phyloP scores from a whole-genome alignment of 2,797 vertebrate genomes.

The Gallinago nigripennis region DNA sequence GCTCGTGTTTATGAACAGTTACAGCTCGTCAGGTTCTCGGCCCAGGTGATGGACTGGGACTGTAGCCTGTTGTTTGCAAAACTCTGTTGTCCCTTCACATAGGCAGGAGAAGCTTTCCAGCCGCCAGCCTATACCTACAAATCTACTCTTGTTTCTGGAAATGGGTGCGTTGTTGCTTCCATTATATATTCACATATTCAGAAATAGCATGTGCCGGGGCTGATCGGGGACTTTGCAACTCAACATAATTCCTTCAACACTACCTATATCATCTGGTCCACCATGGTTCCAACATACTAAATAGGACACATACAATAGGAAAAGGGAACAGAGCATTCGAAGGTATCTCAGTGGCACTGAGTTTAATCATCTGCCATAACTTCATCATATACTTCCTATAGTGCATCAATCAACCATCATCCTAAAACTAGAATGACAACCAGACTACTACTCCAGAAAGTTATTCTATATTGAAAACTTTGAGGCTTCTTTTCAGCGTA shows the following conservation, averaged over 20 bases:
- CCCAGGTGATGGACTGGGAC: not conserved
- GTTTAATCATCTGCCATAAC: not conserved
- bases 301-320: not conserved
- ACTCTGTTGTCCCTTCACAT: not conserved
- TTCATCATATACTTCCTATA: not conserved
- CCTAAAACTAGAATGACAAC: not conserved
- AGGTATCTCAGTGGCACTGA: not conserved
- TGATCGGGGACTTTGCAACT: not conserved
- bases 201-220: not conserved
- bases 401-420: not conserved
- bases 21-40: not conserved
- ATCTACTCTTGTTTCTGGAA: not conserved
- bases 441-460: not conserved
- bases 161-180: not conserved
- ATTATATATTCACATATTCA: not conserved
- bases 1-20: not conserved
- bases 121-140: not conserved
- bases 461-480: not conserved
- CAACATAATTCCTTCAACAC: not conserved
- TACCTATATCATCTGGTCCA: not conserved
- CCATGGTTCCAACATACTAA: not conserved
- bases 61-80: not conserved
- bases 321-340: not conserved
- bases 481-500: not conserved
- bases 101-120: not conserved